Evolutionary conservation across 2,888 invertebrate genomes (phyloP), one percentile per base, ranked within the genome.

Genomic region (Mesochorus sp.): DNA sequence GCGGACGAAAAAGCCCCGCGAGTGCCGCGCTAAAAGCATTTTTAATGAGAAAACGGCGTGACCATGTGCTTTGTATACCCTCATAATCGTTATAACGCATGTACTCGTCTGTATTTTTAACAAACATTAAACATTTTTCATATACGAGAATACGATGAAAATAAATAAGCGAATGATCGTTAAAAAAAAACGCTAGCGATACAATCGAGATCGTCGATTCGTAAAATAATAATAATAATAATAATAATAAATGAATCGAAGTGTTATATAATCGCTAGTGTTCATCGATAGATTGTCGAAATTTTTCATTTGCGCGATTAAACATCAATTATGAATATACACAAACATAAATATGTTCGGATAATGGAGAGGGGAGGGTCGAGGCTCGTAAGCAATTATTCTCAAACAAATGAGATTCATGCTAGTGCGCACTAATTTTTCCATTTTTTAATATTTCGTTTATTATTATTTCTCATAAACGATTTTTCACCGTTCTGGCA

Each of bases 31-130:
- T 79, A 64, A 81, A 85, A 80, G 86, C 83, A 85, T 87, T 86
- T 86, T 87, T 85, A 86, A 86, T 84, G 85, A 86, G 85, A 49
- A 42, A 81, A 81, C 81, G 81, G 81, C 84, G 81, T 70, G 79
- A 84, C 82, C 84, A 84, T 82, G 83, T 81, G 84, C 82, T 85
- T 85, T 81, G 84, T 61, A n/a, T n/a, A 61, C 49, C 71, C 19
- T n/a, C 47, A 67, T 51, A 64, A 76, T 71, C 47, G 31, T 76
- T 53, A 53, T 28, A 53, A 51, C 37, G 21, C 24, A 14, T 34
- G 6, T 37, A 12, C 17, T 19, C 21, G 17, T 47, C 5, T 10
- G 24, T 24, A 10, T 62, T n/a, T 28, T 6, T 0, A 3, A 8
- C 12, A n/a, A 24, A 42, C 24, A 34, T 17, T n/a, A n/a, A n/a